Base-by-base conservation (phyloP, 2,797 vertebrate species). In the Cephalopachus bancanus region DNA sequence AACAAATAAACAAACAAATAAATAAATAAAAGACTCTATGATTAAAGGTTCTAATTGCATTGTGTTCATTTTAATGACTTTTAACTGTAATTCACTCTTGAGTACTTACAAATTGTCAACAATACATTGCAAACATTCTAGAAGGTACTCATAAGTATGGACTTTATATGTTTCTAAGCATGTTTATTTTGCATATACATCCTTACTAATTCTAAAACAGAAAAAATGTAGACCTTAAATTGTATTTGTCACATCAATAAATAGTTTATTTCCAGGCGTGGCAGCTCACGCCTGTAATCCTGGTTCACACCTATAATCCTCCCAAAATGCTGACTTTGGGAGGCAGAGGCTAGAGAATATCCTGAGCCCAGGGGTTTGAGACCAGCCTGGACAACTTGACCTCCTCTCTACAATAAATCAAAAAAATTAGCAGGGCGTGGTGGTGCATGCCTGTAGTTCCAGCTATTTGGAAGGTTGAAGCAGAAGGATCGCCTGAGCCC, bases 1-100 rank as follows among this genome's bases (percentile, higher is more conserved):
- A 37, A 37, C 37, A 37, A 37, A 37, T 3, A 37, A 37, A 37
- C 3, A 37, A 37, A 37, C 92, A 94, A 96, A 69, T 74, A 93
- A 67, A 33, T 76, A 69, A 97, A 88, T 60, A 64, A 97, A 97
- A 97, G 19, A 71, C 69, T 96, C 44, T 93, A 89, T 64, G 79
- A 93, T 96, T 93, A 93, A 65, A 89, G 62, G 16, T 93, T 83
- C 95, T 67, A 78, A 87, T 92, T 93, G 14, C 14, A 60, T 28
- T 15, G 7, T 72, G 22, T 94, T 11, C 65, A 81, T 97, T 96
- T 94, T 95, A 96, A 97, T 97, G 94, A 75, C 33, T 26, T 78
- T 89, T 79, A 75, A 44, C 7, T 83, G 44, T 89, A 94, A 95
- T 97, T 97, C 96, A 81, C 79, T 88, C 11, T 86, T 33, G 81